phyloP scores from a whole-genome alignment of 2,888 invertebrate species.

The Strigamia crassipes region DNA sequence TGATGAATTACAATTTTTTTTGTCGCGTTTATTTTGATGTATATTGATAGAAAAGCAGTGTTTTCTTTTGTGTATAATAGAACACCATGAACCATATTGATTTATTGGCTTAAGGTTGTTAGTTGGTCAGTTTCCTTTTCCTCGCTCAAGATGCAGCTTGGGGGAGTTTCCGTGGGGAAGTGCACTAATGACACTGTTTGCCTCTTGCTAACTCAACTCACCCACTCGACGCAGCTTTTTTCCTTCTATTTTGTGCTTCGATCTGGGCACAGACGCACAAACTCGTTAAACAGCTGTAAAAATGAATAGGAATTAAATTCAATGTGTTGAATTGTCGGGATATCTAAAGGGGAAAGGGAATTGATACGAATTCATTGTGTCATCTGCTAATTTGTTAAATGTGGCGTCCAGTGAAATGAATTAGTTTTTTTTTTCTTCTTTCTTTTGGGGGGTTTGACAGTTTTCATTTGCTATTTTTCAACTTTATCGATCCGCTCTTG shows the following conservation, averaged over 20 bases:
- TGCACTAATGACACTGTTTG: conserved; percentile 40
- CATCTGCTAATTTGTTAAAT: conserved; percentile 34
- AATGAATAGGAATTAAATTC: neutral
- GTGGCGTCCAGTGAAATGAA: neutral
- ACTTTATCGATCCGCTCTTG: conserved; percentile 3
- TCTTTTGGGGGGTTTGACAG: neutral
- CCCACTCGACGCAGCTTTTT: conserved; percentile 22
- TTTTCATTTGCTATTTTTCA: conserved; percentile 31
- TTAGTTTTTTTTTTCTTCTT: neutral
- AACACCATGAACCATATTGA: conserved; percentile 14
- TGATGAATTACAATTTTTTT: neutral
- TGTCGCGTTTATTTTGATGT: neutral
- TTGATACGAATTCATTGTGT: neutral
- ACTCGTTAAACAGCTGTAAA: neutral
- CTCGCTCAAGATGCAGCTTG: conserved; percentile 21
- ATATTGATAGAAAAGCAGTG: too few relatives aligned
- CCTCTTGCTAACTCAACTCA: conserved; percentile 29
- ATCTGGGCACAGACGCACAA: neutral
- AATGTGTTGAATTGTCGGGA: neutral
- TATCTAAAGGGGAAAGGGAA: neutral
- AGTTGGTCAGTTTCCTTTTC: conserved; percentile 42
- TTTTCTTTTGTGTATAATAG: neutral
- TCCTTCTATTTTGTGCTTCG: neutral
- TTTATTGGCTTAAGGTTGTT: conserved; percentile 39
- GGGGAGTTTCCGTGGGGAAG: conserved; percentile 40